phyloP scores from a whole-genome alignment of 2,888 invertebrate species.

The Heliconius ismenius region DNA sequence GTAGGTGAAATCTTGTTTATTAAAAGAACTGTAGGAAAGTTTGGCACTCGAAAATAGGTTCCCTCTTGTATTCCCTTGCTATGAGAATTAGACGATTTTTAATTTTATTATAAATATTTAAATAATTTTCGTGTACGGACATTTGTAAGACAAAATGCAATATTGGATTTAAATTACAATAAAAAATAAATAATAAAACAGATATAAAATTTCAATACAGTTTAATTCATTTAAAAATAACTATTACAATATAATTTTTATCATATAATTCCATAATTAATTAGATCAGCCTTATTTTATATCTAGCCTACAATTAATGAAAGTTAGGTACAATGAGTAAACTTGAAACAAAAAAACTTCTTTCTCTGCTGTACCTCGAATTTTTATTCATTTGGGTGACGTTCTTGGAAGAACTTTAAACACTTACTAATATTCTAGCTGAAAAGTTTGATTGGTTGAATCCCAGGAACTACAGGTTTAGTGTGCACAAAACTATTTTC shows the following conservation, averaged over 20 bases:
- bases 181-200: conserved; percentile 37
- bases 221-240: conserved; percentile 42
- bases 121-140: not conserved
- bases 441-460: not conserved
- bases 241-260: conserved; percentile 50
- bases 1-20: not conserved
- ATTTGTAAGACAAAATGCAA: not conserved
- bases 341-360: not conserved
- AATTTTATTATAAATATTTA: not conserved
- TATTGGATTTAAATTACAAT: not conserved
- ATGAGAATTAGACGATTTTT: not conserved
- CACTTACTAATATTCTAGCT: not conserved
- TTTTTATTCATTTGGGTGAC: not conserved
- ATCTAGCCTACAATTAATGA: conserved; percentile 56
- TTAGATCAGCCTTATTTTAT: conserved; percentile 47
- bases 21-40: not conserved
- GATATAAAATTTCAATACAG: conserved; percentile 46
- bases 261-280: conserved; percentile 46
- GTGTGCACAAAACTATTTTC: not conserved
- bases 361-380: not conserved
- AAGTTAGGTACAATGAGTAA: conserved; percentile 39
- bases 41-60: not conserved
- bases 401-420: not conserved
- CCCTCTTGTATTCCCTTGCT: too few species aligned
- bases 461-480: not conserved